Percentiles rank a stretch among this genome's conserved stretches.
Conservation (phyloP, 2,888 invertebrate species). For the Micoletzkya japonica region DNA sequence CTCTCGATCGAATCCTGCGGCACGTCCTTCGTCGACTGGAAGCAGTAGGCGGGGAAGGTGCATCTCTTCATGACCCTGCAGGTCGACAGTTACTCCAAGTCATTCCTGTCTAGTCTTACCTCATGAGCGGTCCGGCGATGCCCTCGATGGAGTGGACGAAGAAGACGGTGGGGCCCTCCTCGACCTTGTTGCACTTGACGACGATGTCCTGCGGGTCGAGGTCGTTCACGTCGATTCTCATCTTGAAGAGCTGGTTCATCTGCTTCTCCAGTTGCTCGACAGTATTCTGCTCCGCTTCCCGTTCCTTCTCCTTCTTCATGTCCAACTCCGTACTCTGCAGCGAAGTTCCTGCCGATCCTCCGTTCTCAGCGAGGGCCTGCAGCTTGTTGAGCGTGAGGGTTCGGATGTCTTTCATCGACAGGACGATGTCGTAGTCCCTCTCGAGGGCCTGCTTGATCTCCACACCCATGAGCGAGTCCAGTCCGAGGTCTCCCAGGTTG, state of each 20-base stretch:
- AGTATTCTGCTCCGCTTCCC: constrained; percentile 58
- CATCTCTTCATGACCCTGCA: constrained; percentile 75
- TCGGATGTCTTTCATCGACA: constrained; percentile 76
- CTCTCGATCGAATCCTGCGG: constrained; percentile 62
- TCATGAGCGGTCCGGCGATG: constrained; percentile 61
- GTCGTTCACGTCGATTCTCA: constrained; percentile 68
- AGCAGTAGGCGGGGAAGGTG: constrained; percentile 62
- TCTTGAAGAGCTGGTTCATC: constrained; percentile 64
- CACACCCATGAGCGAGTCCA: constrained; percentile 98
- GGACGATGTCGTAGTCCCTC: constrained; percentile 78
- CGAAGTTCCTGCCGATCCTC: constrained; percentile 50
- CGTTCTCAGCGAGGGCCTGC: constrained; percentile 67
- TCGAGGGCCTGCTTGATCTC: constrained; percentile 81
- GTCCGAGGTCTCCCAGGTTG: constrained; percentile 88
- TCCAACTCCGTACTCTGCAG: constrained; percentile 57
- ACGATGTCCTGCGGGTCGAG: constrained; percentile 63
- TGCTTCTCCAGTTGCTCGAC: constrained; percentile 61
- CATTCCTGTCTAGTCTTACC: constrained; percentile 13
- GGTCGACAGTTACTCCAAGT: neutral
- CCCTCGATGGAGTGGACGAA: constrained; percentile 87
- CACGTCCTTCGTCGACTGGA: constrained; percentile 61
- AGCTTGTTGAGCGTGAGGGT: constrained; percentile 78
- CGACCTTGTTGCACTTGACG: constrained; percentile 57
- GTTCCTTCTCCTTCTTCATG: constrained; percentile 59
- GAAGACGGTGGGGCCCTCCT: constrained; percentile 64